These are phyloP conservation scores for Seira musarum DNA, from an alignment of 2,888 invertebrate species.

Conservation along the genomic window DNA sequence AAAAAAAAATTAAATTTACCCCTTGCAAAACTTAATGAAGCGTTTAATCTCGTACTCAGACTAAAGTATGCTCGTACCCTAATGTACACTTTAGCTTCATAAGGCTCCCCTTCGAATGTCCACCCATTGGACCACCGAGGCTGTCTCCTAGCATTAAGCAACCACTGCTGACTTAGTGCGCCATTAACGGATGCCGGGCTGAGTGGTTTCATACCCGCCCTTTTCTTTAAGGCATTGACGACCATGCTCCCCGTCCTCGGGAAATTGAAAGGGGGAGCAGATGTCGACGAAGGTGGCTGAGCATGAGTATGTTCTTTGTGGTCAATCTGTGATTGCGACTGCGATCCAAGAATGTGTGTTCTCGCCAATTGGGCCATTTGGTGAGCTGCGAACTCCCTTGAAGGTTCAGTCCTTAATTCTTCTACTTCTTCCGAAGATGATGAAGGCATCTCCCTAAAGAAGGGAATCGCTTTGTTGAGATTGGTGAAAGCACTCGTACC, in stretches of 20 bases:
- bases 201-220: conserved; percentile 68
- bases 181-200: conserved; percentile 67
- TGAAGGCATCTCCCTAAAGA: conserved; percentile 18
- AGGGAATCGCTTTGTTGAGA: conserved; percentile 29
- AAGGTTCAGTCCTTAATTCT: conserved; percentile 30
- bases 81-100: conserved; percentile 87
- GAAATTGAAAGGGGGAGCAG: background rate
- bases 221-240: conserved; percentile 66
- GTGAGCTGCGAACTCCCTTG: conserved; percentile 44
- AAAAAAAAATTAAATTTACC: background rate
- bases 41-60: too few relatives aligned
- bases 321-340: conserved; percentile 10
- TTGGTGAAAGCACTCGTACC: conserved; percentile 25
- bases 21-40: background rate
- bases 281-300: background rate
- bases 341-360: conserved; percentile 35
- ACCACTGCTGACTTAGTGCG: conserved; percentile 57
- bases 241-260: conserved; percentile 59
- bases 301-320: conserved; percentile 13
- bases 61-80: conserved; percentile 79
- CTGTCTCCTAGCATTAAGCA: conserved; percentile 49
- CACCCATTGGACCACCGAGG: conserved; percentile 93
- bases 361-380: conserved; percentile 47
- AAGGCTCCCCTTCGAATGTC: conserved; percentile 90
- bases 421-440: background rate